Base-by-base conservation (phyloP, 2,888 invertebrate species). In the Anoncus sp. region DNA sequence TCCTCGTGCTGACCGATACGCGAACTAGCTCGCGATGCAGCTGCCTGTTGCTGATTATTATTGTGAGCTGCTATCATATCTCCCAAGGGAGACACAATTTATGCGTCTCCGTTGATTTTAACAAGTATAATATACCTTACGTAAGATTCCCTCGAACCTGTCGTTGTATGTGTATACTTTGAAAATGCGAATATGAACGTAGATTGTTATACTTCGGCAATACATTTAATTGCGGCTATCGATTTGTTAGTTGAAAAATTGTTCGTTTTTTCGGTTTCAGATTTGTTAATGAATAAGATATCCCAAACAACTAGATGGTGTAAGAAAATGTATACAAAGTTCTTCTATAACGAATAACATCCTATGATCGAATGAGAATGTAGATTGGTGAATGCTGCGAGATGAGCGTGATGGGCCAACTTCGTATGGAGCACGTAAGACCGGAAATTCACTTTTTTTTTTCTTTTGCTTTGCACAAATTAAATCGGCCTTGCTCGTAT, bases 1-100 rank as follows among this genome's bases (percentile, higher is more conserved):
- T 86, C 87, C 75, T 86, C 87, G 76, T 81, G 82, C 77, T 88
- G 87, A 60, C 85, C 87, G 60, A 86, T 82, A 35, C 86, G 86
- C 60, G 88, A 86, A 81, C 81, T 85, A 65, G 84, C 86, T 77
- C 87, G 85, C 76, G 86, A 87, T 79, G 83, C 77, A 43, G 82
- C 80, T 77, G 85, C 85, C 51, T 79, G 82, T 70, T 85, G 86
- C 74, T 77, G 81, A 77, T 76, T 63, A 79, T 85, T 85, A 78
- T 85, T 85, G 24, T 85, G 85, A 73, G 87, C 85, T 24, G 85
- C 86, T 82, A 89, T 87, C 90, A 89, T 89, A 65, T 59, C 57
- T 20, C 38, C 27, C 38, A 24, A 35, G 6, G 63, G 47, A 49
- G 63, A 63, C 14, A 1, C 18, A 5, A 20, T 38, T 38, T 6